Conservation (phyloP, 2,797 vertebrate species). For the Oophaga sylvatica region DNA sequence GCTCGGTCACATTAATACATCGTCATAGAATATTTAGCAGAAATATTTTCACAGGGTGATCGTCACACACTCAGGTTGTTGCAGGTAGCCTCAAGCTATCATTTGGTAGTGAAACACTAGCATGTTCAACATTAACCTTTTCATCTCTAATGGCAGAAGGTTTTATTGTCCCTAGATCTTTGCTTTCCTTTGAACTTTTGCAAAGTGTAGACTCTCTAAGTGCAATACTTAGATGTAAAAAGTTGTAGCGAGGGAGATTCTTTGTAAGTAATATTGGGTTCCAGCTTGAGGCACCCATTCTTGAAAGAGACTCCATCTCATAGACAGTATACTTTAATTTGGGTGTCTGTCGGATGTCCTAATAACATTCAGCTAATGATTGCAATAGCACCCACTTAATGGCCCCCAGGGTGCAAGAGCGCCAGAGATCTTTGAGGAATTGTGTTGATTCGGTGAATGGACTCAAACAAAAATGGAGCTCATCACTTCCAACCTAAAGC, state of each 20-base stretch:
- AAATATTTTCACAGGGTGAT: constrained; percentile 4
- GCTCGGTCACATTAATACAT: too few species aligned
- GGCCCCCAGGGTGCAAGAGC: neutral
- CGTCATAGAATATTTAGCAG: neutral
- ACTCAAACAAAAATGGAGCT: neutral
- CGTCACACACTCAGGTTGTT: neutral
- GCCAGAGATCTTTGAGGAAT: neutral
- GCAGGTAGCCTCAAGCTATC: constrained; percentile 48
- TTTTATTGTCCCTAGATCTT: constrained; percentile 44
- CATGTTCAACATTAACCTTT: constrained; percentile 38
- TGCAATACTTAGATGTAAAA: constrained; percentile 14
- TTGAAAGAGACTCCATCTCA: neutral
- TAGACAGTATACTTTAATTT: neutral
- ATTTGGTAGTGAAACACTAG: constrained; percentile 36
- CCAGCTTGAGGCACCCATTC: neutral
- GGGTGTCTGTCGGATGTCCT: neutral
- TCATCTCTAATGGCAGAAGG: constrained; percentile 41
- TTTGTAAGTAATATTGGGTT: constrained; percentile 6
- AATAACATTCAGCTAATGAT: neutral
- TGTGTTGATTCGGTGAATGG: neutral
- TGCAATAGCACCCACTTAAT: neutral
- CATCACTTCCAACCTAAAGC: neutral
- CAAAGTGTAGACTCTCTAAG: constrained; percentile 18
- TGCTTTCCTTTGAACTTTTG: constrained; percentile 32
- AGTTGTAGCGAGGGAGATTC: neutral